Evolutionary conservation across 2,888 invertebrate genomes (phyloP).

Genomic region (Anthrax anthrax): DNA sequence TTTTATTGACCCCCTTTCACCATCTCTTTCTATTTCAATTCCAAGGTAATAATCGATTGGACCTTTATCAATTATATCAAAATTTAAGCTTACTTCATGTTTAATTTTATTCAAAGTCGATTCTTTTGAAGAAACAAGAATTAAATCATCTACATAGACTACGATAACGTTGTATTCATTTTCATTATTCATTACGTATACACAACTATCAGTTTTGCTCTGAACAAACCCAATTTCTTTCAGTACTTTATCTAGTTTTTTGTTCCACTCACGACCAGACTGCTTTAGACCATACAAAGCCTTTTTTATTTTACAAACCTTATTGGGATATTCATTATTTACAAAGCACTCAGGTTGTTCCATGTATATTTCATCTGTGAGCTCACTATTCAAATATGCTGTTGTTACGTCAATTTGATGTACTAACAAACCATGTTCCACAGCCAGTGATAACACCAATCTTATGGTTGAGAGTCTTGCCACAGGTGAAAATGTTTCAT

Average conservation of each 20-base stretch:
- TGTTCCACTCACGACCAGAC: conserved; percentile 4
- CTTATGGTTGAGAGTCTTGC: too few species aligned
- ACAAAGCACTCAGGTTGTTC: conserved; percentile 10
- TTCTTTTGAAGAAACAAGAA: conserved; percentile 2
- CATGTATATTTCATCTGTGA: conserved; percentile 9
- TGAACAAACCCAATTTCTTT: conserved; percentile 2
- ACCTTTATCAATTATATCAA: conserved; percentile 8
- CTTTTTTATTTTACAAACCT: neutral
- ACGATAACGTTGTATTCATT: conserved; percentile 1
- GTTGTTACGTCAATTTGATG: neutral
- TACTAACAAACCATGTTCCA: too few species aligned
- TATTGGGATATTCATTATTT: neutral
- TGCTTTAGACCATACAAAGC: conserved; percentile 1
- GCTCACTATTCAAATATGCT: neutral
- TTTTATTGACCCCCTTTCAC: too few species aligned
- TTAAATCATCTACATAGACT: conserved; percentile 9
- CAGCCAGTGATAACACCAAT: too few species aligned
- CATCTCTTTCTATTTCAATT: too few species aligned
- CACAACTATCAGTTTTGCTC: conserved; percentile 3
- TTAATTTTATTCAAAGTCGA: conserved; percentile 7
- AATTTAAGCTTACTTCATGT: conserved; percentile 1
- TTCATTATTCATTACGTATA: conserved; percentile 2
- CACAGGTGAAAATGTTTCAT: too few species aligned
- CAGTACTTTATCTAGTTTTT: neutral
- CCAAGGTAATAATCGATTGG: too few species aligned